Percentiles rank a stretch among this genome's conserved stretches.
phyloP scores from a whole-genome alignment of 2,888 invertebrate species.

The Ephialtes manifestator region DNA sequence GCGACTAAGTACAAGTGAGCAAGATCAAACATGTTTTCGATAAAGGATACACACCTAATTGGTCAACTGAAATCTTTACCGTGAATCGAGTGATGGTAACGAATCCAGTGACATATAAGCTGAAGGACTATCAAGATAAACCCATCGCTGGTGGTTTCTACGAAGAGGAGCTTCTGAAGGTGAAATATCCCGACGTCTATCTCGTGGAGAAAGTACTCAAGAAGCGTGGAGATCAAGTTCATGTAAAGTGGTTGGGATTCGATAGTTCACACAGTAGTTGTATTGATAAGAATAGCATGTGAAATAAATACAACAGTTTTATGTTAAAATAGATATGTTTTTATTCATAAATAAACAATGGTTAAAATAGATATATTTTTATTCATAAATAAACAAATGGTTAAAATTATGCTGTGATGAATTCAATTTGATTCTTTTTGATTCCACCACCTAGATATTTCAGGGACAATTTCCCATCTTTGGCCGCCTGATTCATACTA shows the following conservation, averaged over 20 bases:
- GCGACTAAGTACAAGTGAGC: conserved; percentile 79
- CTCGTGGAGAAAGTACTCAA: conserved; percentile 58
- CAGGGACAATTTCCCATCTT: conserved; percentile 22
- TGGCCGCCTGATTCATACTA: background rate
- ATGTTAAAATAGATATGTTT: too few relatives aligned
- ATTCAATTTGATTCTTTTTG: conserved; percentile 37
- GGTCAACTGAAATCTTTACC: conserved; percentile 81
- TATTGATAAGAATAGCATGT: conserved; percentile 42
- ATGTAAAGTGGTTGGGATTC: conserved; percentile 60
- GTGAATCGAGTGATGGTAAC: conserved; percentile 70
- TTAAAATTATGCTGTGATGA: conserved; percentile 10
- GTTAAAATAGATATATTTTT: conserved; percentile 5
- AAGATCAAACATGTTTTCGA: conserved; percentile 73
- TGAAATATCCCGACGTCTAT: conserved; percentile 51
- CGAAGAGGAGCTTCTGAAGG: conserved; percentile 50
- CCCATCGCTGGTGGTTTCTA: conserved; percentile 72
- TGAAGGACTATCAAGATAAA: conserved; percentile 76
- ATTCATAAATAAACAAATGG: conserved; percentile 16
- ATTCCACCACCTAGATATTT: conserved; percentile 24
- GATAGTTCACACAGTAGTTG: conserved; percentile 59
- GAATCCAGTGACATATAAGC: conserved; percentile 77
- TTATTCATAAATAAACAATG: too few relatives aligned
- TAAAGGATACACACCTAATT: conserved; percentile 77
- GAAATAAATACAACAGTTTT: conserved; percentile 10
- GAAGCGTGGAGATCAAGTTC: conserved; percentile 33